phyloP scores from a whole-genome alignment of 2,888 invertebrate genomes.

The Campoletis raptor region DNA sequence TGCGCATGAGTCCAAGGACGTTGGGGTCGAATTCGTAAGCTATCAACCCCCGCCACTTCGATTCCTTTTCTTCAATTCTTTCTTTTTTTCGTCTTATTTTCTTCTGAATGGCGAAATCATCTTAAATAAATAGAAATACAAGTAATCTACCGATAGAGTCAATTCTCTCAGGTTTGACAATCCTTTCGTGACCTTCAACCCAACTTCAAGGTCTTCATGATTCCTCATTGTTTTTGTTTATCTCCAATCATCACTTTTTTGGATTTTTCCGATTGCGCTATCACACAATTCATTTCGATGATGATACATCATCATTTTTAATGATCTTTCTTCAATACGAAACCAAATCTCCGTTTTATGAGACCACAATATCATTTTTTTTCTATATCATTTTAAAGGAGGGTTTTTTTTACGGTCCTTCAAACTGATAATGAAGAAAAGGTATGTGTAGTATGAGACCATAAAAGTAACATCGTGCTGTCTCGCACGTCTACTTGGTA shows the following conservation, averaged over 20 bases:
- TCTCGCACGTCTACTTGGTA: constrained; percentile 73
- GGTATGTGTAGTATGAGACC: not conserved
- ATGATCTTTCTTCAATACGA: not conserved
- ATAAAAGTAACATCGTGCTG: constrained; percentile 12
- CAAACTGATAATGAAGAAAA: constrained; percentile 26
- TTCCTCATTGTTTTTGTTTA: not conserved
- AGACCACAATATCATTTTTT: not conserved
- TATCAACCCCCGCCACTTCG: not conserved
- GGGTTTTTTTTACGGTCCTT: not conserved
- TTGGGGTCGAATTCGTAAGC: constrained; percentile 28
- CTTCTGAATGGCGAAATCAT: not conserved
- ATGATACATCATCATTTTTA: not conserved
- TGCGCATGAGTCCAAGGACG: constrained; percentile 57
- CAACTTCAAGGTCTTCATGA: not conserved
- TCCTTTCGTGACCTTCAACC: not conserved
- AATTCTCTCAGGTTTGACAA: not conserved
- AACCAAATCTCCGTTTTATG: not conserved
- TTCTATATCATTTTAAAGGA: not conserved
- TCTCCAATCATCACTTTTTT: not conserved
- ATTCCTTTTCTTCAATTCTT: not conserved
- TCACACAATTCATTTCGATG: not conserved
- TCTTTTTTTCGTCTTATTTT: not conserved
- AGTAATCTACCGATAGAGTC: not conserved
- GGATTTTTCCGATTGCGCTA: not conserved
- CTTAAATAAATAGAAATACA: not conserved